Evolutionary conservation across 2,113 vertebrate species (phyloP), one percentile per base, ranked within the genome.

Genomic region (Caranx melampygus): DNA sequence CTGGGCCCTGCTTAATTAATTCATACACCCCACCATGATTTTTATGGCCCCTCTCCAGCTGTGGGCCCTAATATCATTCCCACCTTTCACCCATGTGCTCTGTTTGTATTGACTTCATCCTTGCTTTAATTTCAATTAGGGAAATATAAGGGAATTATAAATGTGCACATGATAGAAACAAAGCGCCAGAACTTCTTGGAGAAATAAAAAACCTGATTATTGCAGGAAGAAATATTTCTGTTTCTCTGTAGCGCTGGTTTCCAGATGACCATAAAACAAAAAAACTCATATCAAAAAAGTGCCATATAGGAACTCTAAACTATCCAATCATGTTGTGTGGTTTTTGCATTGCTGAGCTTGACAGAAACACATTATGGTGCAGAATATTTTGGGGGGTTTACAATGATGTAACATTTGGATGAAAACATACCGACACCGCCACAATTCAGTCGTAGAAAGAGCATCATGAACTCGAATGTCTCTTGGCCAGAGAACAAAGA

Each of bases 1-100:
- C 58, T 88, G 86, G 83, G 87, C 81, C 85, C 79, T 54, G 79
- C 82, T 84, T 91, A 93, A 93, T 92, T 92, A 92, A 93, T 93
- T 93, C 88, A 88, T 84, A 59, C 86, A 89, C 87, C 83, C 85
- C 76, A 78, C 88, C 66, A 90, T 69, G 83, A 90, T 80, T 92
- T 92, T 90, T 89, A 92, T 81, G 82, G 83, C 47, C 71, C 74
- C 70, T 79, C 82, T 81, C 83, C 82, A 88, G 82, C 88, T 88
- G 89, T 74, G 78, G 79, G 84, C 75, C 82, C 57, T 76, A 85
- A 90, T 86, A 79, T 81, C 83, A 87, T 85, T 31, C 73, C 77
- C 80, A 72, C 83, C 82, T 87, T 82, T 88, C 73, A 82, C 72
- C 69, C 63, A 26, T 26, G 26, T 10, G 3, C 75, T 82, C 52